Base-by-base conservation (phyloP, 2,797 vertebrate genomes). In the Pelodytes ibericus region DNA sequence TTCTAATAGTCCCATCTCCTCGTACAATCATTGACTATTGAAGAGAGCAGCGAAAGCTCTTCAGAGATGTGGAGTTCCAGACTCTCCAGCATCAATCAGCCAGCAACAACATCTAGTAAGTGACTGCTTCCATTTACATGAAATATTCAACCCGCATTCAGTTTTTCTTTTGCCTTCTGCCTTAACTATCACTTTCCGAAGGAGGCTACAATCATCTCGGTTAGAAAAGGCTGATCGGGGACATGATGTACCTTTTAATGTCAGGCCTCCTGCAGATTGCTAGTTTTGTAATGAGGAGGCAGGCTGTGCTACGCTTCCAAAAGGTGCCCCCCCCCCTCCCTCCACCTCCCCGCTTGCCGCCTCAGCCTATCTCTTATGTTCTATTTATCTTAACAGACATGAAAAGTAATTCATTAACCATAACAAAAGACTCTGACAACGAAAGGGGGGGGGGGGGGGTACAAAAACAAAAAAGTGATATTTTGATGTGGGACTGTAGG, bases 141-240 rank as follows among this genome's bases (percentile, higher is more conserved):
- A 98, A 98, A 99, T 98, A 99, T 99, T 99, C 96, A 99, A 96
- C 94, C 93, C 84, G 91, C 94, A 95, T 96, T 95, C 91, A 92
- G 92, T 95, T 96, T 92, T 95, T 93, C 94, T 96, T 93, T 94
- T 92, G 93, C 74, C 93, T 91, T 92, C 89, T 93, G 62, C 91
- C n/a, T 91, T 96, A 95, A 96, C 96, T 94, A 96, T 96, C 93
- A 94, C 92, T 92, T 96, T 95, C 93, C 93, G 90, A 93, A 91
- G 90, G 89, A 90, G 91, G 91, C 94, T 94, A 95, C 95, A 97
- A 96, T 98, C 95, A 96, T 95, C 92, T 93, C 91, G 88, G 90
- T 89, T 90, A 94, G 93, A 89, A 91, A 89, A 94, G 95, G 90
- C 92, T 84, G 92, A 94, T 91, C 90, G 88, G 87, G 90, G 94